Evolutionary conservation across 2,797 vertebrate genomes (phyloP).

Genomic region (Rhodeus uyekii): DNA sequence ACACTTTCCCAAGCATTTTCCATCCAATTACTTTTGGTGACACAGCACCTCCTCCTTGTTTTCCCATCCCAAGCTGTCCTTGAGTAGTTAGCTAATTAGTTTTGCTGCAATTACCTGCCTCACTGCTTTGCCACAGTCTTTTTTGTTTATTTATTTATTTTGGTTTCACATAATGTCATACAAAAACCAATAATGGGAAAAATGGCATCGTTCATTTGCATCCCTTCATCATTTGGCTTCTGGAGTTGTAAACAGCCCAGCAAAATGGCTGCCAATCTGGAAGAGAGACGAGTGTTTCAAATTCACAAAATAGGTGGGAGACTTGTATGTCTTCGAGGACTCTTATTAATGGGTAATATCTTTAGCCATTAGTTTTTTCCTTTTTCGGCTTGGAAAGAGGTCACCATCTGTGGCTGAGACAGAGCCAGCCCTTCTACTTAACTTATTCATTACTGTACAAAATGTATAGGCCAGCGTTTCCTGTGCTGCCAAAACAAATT

Average conservation of each 20-base stretch:
- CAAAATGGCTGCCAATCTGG: slow-evolving; percentile 40
- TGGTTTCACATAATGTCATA: slow-evolving; percentile 59
- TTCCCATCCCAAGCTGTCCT: slow-evolving; percentile 65
- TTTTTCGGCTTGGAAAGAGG: slow-evolving; percentile 51
- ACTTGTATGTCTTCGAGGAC: slow-evolving; percentile 26
- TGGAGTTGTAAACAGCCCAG: slow-evolving; percentile 38
- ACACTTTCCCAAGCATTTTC: slow-evolving; percentile 62
- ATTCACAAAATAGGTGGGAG: slow-evolving; percentile 13
- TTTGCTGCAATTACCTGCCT: slow-evolving; percentile 75
- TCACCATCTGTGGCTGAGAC: slow-evolving; percentile 71
- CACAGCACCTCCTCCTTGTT: slow-evolving; percentile 51
- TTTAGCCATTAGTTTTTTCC: slow-evolving; percentile 45
- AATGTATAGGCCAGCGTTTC: slow-evolving; percentile 53
- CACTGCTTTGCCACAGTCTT: slow-evolving; percentile 65
- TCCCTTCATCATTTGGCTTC: slow-evolving; percentile 43
- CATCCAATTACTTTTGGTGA: slow-evolving; percentile 66
- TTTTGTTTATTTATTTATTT: slow-evolving; percentile 39
- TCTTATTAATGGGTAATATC: slow-evolving; percentile 45
- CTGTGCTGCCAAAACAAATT: slow-evolving; percentile 46
- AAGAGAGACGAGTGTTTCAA: slow-evolving; percentile 4
- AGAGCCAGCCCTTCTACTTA: slow-evolving; percentile 62
- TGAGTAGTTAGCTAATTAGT: slow-evolving; percentile 75
- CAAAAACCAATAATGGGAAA: slow-evolving; percentile 46
- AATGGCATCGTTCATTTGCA: slow-evolving; percentile 42
- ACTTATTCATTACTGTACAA: slow-evolving; percentile 66